Evolutionary conservation across 1,140 invertebrate species (phyloP).

Genomic region (Lepidurus arcticus): DNA sequence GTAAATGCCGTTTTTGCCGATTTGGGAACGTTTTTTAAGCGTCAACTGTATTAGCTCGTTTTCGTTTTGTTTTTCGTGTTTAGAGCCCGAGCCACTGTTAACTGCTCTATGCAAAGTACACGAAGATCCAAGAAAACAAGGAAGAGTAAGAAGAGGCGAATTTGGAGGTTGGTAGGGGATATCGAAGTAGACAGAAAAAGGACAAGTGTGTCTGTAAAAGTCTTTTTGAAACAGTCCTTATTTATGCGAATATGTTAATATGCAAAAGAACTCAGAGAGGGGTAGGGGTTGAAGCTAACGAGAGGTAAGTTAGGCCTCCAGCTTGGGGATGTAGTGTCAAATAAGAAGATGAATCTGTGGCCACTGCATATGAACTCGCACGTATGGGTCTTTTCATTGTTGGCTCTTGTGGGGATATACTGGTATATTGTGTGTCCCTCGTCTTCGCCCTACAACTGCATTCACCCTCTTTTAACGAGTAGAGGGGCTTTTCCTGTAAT

Average conservation of each 20-base stretch:
- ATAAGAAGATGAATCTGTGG: not conserved
- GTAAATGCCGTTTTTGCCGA: too few species aligned
- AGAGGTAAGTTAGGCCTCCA: not conserved
- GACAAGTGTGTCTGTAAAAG: not conserved
- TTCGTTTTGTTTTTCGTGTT: too few species aligned
- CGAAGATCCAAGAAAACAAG: too few species aligned
- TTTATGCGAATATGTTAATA: not conserved
- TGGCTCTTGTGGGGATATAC: not conserved
- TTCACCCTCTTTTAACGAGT: too few species aligned
- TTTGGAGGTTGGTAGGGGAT: too few species aligned
- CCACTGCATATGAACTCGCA: constrained; percentile 17
- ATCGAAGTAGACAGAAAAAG: not conserved
- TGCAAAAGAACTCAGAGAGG: not conserved
- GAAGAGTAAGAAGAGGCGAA: too few species aligned
- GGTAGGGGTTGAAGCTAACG: not conserved
- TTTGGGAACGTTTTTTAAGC: too few species aligned
- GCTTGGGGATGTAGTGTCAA: not conserved
- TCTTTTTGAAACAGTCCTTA: not conserved
- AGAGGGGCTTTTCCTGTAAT: too few species aligned
- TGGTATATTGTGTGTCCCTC: not conserved
- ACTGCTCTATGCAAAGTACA: too few species aligned
- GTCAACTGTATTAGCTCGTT: too few species aligned
- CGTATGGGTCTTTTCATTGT: not conserved
- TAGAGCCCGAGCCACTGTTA: too few species aligned
- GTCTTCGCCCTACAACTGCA: not conserved